Evolutionary conservation across 37 sponge, comb jelly and placozoan genomes (phyloP).

Genomic region (Chondrilla cf. caribensis): DNA sequence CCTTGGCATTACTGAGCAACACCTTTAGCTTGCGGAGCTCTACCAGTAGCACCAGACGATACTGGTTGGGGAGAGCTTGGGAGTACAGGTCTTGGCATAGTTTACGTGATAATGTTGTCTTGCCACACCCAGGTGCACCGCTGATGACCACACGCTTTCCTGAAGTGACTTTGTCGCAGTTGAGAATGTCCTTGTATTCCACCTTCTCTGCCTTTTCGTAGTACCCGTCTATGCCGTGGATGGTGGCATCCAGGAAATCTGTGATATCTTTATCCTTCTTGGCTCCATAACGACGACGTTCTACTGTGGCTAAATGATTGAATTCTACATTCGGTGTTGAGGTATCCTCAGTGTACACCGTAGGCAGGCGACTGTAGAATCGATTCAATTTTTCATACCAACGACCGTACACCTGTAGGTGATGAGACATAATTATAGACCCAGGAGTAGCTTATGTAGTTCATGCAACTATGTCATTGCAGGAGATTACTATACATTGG

Average conservation of each 20-base stretch:
- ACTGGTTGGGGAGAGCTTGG: neutral
- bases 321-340: neutral
- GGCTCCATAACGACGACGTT: neutral
- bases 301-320: neutral
- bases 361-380: too few species aligned
- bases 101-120: neutral
- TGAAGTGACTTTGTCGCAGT: neutral
- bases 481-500: too few species aligned
- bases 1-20: neutral
- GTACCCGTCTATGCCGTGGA: neutral
- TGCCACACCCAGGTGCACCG: neutral
- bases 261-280: neutral
- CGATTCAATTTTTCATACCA: too few species aligned
- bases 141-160: neutral
- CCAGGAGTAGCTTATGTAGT: too few species aligned
- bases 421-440: too few species aligned
- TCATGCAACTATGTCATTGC: too few species aligned
- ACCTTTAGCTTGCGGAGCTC: neutral
- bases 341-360: neutral
- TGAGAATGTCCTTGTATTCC: neutral
- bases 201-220: neutral
- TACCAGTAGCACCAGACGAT: neutral
- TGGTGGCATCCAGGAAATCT: neutral
- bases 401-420: too few species aligned
- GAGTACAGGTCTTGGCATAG: constrained; percentile 1